phyloP scores from a whole-genome alignment of 2,113 vertebrate species.

The Tauraco erythrolophus region DNA sequence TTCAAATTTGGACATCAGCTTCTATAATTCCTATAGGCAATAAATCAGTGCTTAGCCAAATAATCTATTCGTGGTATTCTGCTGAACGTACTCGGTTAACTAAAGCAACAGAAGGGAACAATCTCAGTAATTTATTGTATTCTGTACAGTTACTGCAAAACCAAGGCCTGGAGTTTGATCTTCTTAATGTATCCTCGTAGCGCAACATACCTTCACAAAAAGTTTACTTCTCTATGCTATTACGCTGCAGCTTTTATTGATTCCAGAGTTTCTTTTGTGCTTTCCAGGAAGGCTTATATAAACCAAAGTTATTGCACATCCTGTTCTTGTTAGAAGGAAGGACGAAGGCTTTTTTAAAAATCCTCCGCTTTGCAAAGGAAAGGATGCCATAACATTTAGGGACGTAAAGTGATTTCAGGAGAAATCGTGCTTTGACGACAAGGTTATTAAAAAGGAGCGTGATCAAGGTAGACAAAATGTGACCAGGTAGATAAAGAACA shows the following conservation, averaged over 20 bases:
- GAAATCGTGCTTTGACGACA: neutral
- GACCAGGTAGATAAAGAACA: neutral
- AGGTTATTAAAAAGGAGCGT: neutral
- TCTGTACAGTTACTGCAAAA: constrained; percentile 15
- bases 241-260: neutral
- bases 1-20: neutral
- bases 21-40: neutral
- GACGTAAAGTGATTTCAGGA: neutral
- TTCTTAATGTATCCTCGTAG: neutral
- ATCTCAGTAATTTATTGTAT: neutral
- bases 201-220: neutral
- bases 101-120: neutral
- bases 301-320: constrained; percentile 40
- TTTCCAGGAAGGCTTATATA: constrained; percentile 53
- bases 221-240: neutral
- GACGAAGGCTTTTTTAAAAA: neutral
- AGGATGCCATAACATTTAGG: neutral
- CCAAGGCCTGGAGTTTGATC: neutral
- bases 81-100: neutral
- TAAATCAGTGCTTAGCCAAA: neutral
- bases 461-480: neutral
- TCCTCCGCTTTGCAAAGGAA: neutral
- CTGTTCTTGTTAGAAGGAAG: constrained; percentile 48
- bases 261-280: constrained; percentile 23
- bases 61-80: neutral